Percentiles rank a stretch among this genome's conserved stretches.
These are phyloP conservation scores for Picus viridis DNA, from an alignment of 2,797 vertebrate species.

Conservation along the genomic window DNA sequence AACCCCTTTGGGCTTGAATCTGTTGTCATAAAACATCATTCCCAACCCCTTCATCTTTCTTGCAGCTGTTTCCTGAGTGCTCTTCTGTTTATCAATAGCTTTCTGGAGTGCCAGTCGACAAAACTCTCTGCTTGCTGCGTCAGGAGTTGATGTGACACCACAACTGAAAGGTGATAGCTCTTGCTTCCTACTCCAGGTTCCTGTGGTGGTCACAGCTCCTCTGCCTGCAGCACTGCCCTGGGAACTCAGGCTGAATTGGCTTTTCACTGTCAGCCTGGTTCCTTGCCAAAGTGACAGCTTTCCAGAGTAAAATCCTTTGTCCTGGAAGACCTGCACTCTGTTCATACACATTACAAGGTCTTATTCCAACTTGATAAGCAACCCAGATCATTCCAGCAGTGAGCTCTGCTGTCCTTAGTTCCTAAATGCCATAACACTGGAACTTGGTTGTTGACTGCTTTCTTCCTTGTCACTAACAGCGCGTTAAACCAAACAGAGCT, in stretches of 20 bases:
- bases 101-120: neutral
- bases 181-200: neutral
- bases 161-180: neutral
- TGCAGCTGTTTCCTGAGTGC: slow-evolving; percentile 30
- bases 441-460: neutral
- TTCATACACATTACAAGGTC: neutral
- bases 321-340: neutral
- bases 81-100: slow-evolving; percentile 37
- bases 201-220: neutral
- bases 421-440: neutral
- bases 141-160: neutral
- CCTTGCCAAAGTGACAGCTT: neutral
- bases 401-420: neutral
- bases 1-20: neutral
- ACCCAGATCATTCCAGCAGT: neutral
- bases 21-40: neutral
- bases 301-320: neutral
- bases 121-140: neutral
- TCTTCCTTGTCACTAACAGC: neutral
- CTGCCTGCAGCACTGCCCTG: neutral
- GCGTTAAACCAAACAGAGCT: neutral
- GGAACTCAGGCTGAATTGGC: neutral
- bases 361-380: neutral
- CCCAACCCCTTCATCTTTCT: slow-evolving; percentile 14
- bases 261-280: neutral